A percentile compares a stretch with the other conserved stretches of the same genome.
These are phyloP conservation scores for Malthinus seriepunctatus DNA, from an alignment of 2,888 invertebrate species.

Conservation along the genomic window DNA sequence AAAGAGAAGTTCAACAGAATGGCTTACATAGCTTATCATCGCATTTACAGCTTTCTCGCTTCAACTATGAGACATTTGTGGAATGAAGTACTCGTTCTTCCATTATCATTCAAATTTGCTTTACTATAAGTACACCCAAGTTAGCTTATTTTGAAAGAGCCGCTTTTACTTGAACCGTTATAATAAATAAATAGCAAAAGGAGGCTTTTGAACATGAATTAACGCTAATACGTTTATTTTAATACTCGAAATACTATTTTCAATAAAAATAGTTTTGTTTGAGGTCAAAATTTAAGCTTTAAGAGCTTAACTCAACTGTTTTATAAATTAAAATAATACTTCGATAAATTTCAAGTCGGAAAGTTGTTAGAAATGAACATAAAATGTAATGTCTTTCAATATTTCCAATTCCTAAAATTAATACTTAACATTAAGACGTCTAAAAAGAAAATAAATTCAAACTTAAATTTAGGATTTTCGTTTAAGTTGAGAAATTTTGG, in stretches of 20 bases:
- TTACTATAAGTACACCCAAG: conserved; percentile 43
- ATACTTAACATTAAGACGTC: not conserved
- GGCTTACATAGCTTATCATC: conserved; percentile 46
- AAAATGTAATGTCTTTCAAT: too few species aligned
- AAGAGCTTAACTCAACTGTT: too few species aligned
- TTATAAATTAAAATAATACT: too few species aligned
- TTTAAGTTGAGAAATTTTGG: conserved; percentile 18
- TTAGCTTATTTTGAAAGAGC: conserved; percentile 33
- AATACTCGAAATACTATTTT: too few species aligned
- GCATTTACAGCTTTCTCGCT: conserved; percentile 44
- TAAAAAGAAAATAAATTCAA: not conserved
- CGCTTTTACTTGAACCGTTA: conserved; percentile 27
- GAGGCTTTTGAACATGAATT: too few species aligned
- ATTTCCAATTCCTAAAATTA: too few species aligned
- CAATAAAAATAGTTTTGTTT: too few species aligned
- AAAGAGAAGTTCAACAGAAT: conserved; percentile 40
- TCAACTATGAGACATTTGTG: conserved; percentile 41
- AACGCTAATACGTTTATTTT: too few species aligned
- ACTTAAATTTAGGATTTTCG: conserved; percentile 8
- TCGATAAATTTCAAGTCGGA: too few species aligned
- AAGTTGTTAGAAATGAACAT: too few species aligned
- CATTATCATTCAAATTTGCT: conserved; percentile 48
- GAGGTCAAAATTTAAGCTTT: too few species aligned
- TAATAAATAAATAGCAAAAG: conserved; percentile 21
- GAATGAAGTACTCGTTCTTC: conserved; percentile 43